phyloP scores from a whole-genome alignment of 2,888 invertebrate genomes.

The Netelia fuscicornis region DNA sequence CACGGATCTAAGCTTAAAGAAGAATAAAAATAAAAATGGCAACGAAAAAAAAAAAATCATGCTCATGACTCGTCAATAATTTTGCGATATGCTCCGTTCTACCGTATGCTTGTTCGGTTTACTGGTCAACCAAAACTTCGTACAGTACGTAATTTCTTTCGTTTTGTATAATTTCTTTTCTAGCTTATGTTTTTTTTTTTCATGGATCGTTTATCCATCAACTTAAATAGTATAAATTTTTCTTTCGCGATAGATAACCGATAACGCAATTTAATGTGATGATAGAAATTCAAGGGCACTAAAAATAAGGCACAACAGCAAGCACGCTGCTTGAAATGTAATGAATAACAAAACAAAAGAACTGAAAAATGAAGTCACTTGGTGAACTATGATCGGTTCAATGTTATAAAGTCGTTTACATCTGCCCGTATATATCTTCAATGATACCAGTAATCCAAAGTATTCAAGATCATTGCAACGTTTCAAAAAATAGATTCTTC shows the following conservation, averaged over 20 bases:
- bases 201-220: neutral
- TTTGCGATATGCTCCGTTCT: slow-evolving; percentile 61
- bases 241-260: slow-evolving; percentile 1
- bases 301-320: slow-evolving; percentile 17
- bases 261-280: slow-evolving; percentile 7
- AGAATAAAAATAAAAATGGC: slow-evolving; percentile 74
- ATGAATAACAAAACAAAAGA: slow-evolving; percentile 8
- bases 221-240: slow-evolving; percentile 8
- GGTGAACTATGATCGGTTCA: neutral
- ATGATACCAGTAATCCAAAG: neutral
- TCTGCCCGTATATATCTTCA: neutral
- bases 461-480: neutral
- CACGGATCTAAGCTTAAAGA: slow-evolving; percentile 75
- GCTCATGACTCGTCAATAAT: slow-evolving; percentile 73
- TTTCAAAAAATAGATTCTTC: slow-evolving; percentile 26
- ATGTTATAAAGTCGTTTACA: slow-evolving; percentile 14
- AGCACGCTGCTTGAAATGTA: slow-evolving; percentile 18
- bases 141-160: neutral
- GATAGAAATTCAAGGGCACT: slow-evolving; percentile 24
- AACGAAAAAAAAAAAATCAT: slow-evolving; percentile 77
- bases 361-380: slow-evolving; percentile 8
- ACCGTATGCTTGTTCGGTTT: slow-evolving; percentile 52
- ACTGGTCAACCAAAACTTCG: neutral
- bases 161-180: neutral
- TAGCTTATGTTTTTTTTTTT: neutral